Percentiles rank a stretch among this genome's conserved stretches.
Evolutionary conservation across 2,888 invertebrate genomes (phyloP).

Genomic region (Ochropleura plecta): DNA sequence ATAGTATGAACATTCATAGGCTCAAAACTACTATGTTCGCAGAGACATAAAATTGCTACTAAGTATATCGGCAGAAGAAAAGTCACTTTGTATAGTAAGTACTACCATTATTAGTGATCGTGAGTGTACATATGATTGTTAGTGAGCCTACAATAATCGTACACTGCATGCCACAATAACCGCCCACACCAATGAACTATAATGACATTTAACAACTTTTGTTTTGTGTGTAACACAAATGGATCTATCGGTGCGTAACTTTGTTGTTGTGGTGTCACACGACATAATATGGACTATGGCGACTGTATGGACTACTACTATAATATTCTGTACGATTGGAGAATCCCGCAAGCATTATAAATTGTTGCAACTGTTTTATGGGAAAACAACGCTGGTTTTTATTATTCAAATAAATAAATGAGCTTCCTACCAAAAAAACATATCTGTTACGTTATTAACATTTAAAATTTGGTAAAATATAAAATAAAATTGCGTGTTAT

Average conservation of each 20-base stretch:
- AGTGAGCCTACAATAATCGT: slow-evolving; percentile 10
- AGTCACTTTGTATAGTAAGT: background rate
- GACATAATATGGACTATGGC: slow-evolving; percentile 5
- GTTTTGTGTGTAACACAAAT: slow-evolving; percentile 30
- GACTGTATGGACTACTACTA: background rate
- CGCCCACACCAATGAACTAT: slow-evolving; percentile 8
- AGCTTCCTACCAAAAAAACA: background rate
- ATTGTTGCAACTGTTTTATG: slow-evolving; percentile 1
- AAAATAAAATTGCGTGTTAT: background rate
- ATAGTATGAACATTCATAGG: too few species aligned
- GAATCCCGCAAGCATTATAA: slow-evolving; percentile 13
- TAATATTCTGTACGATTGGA: slow-evolving; percentile 25
- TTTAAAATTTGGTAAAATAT: background rate
- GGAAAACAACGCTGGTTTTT: slow-evolving; percentile 9
- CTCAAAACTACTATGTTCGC: too few species aligned
- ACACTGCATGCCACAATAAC: slow-evolving; percentile 20
- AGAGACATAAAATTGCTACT: background rate
- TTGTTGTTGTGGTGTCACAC: slow-evolving; percentile 15
- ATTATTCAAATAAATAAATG: background rate
- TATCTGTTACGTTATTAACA: background rate
- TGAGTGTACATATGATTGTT: background rate
- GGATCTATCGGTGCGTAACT: slow-evolving; percentile 14
- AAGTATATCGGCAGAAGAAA: background rate
- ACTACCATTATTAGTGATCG: background rate
- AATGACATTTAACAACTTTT: slow-evolving; percentile 25